These are phyloP conservation scores for Rhogogaster chlorosoma DNA, from an alignment of 2,888 invertebrate genomes.

Conservation along the genomic window DNA sequence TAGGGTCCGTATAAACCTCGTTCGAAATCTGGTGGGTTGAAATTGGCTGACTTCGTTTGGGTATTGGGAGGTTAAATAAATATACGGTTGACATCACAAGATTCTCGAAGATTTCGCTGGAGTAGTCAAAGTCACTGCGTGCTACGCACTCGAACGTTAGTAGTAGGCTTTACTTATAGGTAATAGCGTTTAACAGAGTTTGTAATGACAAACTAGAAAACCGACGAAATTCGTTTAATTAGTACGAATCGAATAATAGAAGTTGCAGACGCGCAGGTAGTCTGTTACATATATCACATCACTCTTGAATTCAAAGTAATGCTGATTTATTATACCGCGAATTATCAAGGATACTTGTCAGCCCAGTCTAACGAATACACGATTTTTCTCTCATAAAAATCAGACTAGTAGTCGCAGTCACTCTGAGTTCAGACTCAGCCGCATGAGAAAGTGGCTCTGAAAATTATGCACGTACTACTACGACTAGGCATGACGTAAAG, in stretches of 20 bases:
- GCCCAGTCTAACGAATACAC: not conserved
- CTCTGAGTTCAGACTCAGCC: not conserved
- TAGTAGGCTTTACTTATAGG: not conserved
- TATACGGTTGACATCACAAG: constrained; percentile 1
- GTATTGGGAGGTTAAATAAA: not conserved
- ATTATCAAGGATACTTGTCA: not conserved
- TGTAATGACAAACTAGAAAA: not conserved
- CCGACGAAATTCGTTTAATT: not conserved
- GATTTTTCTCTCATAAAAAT: not conserved
- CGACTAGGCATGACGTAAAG: not conserved
- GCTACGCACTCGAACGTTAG: not conserved
- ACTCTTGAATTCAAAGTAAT: not conserved
- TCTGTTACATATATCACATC: not conserved
- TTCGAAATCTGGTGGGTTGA: not conserved
- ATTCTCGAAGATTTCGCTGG: not conserved
- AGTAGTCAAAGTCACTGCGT: not conserved
- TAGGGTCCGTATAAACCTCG: not conserved
- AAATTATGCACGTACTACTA: not conserved
- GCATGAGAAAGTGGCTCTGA: not conserved
- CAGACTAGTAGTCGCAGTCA: not conserved
- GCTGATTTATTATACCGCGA: not conserved
- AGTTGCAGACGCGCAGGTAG: not conserved
- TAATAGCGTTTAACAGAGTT: not conserved
- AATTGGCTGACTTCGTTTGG: not conserved
- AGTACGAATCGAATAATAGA: not conserved